A percentile compares a stretch with the other conserved stretches of the same genome.
Conservation (phyloP, 2,888 invertebrate species). For the Caenorhabditis sinica region DNA sequence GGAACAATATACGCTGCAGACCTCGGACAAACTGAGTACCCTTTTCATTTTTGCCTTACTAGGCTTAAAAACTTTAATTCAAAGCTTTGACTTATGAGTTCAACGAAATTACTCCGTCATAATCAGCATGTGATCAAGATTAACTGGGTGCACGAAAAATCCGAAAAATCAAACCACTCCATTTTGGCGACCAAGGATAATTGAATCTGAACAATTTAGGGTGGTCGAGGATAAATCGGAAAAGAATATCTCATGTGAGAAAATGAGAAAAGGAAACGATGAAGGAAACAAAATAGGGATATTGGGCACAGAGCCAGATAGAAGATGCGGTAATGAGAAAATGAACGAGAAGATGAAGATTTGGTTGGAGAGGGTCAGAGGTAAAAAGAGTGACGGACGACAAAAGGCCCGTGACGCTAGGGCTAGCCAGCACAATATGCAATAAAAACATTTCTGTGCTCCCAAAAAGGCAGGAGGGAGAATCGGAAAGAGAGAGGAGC, state of each 20-base stretch:
- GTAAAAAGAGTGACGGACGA: conserved; percentile 27
- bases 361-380: conserved; percentile 36
- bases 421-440: conserved; percentile 31
- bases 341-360: conserved; percentile 52
- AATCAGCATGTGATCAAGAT: too few species aligned
- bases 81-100: too few species aligned
- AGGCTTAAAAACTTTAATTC: too few species aligned
- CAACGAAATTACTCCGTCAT: too few species aligned
- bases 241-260: background rate
- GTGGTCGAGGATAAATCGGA: conserved; percentile 27
- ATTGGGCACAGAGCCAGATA: background rate
- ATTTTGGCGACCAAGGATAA: conserved; percentile 2
- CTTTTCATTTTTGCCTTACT: too few species aligned
- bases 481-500: background rate
- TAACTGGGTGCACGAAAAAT: too few species aligned
- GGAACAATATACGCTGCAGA: too few species aligned
- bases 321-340: conserved; percentile 59
- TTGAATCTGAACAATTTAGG: conserved; percentile 30
- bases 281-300: conserved; percentile 20
- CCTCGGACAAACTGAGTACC: too few species aligned
- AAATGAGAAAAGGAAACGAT: conserved; percentile 7
- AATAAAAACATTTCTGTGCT: conserved; percentile 38
- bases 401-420: conserved; percentile 16
- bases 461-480: background rate
- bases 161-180: too few species aligned